Conservation (phyloP, 2,113 vertebrate genomes). For the Myotis lucifugus region DNA sequence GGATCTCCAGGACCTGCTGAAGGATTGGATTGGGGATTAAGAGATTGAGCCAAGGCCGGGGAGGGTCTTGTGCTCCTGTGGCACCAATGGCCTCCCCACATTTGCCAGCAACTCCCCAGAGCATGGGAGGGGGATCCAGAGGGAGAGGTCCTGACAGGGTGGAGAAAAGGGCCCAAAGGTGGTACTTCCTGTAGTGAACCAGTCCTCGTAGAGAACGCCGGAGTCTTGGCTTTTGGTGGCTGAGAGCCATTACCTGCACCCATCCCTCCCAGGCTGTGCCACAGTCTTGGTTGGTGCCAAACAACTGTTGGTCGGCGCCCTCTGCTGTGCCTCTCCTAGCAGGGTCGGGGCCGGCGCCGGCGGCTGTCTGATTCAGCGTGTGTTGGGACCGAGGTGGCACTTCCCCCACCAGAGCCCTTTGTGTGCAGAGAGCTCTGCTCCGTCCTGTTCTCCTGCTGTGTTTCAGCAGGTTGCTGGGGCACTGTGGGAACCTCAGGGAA, state of each 20-base stretch:
- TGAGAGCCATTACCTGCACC: background rate
- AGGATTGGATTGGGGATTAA: background rate
- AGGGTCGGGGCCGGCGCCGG: rapidly evolving
- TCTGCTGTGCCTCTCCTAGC: background rate
- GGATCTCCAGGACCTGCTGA: too few species aligned
- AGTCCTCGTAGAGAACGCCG: background rate
- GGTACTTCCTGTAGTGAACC: background rate
- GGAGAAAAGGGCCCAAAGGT: background rate
- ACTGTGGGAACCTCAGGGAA: background rate
- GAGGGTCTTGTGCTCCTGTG: background rate
- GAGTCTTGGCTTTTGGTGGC: background rate
- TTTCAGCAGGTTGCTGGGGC: background rate
- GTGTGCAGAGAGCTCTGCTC: background rate
- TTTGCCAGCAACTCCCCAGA: background rate
- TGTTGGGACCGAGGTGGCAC: background rate
- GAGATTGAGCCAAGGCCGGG: background rate
- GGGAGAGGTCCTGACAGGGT: too few species aligned
- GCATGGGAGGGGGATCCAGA: too few species aligned
- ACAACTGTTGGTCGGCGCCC: background rate
- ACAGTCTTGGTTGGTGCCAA: background rate
- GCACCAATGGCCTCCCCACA: background rate
- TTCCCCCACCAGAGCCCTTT: too few species aligned
- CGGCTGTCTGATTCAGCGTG: too few species aligned
- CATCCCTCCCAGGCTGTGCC: too few species aligned
- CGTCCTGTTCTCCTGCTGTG: background rate